phyloP scores from a whole-genome alignment of 2,797 vertebrate genomes.

The Liparis tanakae region DNA sequence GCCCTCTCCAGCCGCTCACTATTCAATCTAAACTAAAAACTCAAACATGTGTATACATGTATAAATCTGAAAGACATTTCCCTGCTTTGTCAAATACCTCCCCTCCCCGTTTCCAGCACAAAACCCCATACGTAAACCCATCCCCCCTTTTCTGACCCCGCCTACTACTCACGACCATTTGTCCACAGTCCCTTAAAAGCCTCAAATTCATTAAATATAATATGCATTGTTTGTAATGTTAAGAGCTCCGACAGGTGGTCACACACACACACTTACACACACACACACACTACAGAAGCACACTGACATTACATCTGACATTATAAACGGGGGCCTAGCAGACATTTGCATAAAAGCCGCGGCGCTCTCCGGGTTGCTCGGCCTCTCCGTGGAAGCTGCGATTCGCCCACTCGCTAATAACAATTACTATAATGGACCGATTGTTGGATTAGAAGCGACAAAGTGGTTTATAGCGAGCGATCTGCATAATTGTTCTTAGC shows the following conservation, averaged over 20 bases:
- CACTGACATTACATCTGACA: conserved; percentile 53
- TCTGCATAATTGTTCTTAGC: conserved; percentile 80
- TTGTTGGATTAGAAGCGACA: conserved; percentile 74
- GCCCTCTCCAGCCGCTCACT: too few species aligned
- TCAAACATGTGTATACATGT: background rate
- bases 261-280: background rate
- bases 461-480: conserved; percentile 76
- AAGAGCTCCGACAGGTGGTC: conserved; percentile 31
- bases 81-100: background rate
- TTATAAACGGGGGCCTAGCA: conserved; percentile 50
- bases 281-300: conserved; percentile 23
- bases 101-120: background rate
- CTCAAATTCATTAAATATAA: background rate
- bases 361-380: conserved; percentile 56
- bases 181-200: background rate
- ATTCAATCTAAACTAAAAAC: too few species aligned
- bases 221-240: background rate
- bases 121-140: background rate
- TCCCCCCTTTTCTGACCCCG: background rate
- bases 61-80: background rate
- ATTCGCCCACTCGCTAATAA: conserved; percentile 74
- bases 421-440: conserved; percentile 79
- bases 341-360: conserved; percentile 69
- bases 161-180: background rate
- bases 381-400: conserved; percentile 52